Evolutionary conservation across 2,797 vertebrate species (phyloP), one percentile per base, ranked within the genome.

Genomic region (Lepidocolaptes lacrymiger): DNA sequence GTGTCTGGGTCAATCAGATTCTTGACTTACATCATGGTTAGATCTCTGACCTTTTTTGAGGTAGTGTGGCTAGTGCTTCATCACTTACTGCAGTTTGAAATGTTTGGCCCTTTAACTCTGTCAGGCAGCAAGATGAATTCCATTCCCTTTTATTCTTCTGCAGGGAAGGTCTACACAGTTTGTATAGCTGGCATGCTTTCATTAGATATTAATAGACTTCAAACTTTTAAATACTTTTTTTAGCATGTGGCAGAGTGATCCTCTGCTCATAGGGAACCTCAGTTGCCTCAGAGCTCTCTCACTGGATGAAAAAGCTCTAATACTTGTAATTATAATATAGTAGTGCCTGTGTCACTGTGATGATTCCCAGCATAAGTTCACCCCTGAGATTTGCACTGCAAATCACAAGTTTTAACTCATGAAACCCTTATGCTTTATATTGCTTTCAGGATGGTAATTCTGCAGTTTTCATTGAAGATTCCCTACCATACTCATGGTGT

Each of bases 401-500:
- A 52, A 39, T 64, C 24, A 34, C 63, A 27, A 48, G 14, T 19
- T 89, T 75, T 75, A 89, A 62, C 26, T 81, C 17, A 26, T 43
- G 21, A 93, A 87, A 71, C 5, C 6, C 5, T 73, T 79, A 51
- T 34, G 17, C 39, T 79, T 82, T 34, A 14, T 39, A 10, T 43
- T 55, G 32, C 61, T 77, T 88, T 89, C 75, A 41, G 43, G 6
- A 9, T 84, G 66, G 14, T 72, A 39, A 36, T 79, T 82, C 34
- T 62, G 34, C 44, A 30, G 26, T 62, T 83, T 64, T 43, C 61
- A n/a, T 4, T 91, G 56, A 54, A 67, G 44, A 72, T 74, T 72
- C 28, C 11, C 39, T 56, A 17, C 6, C 20, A 9, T 77, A 14
- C 23, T 48, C 7, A 0, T 9, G 9, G 8, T 72, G 14, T 0